Evolutionary conservation across 2,113 vertebrate genomes (phyloP).

Genomic region (Gallinago media): DNA sequence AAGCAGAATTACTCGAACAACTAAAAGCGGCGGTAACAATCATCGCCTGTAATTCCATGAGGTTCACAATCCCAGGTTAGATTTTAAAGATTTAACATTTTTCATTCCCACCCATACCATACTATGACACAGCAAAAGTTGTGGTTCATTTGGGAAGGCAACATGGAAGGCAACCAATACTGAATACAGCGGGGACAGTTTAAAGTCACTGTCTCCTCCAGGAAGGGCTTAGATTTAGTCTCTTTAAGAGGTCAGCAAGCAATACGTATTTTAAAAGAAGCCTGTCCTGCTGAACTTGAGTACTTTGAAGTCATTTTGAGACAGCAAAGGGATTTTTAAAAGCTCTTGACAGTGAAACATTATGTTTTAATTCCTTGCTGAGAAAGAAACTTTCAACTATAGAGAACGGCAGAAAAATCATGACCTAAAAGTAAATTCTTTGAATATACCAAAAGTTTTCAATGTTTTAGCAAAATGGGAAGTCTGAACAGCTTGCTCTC

Average conservation of each 20-base stretch:
- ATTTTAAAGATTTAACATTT: neutral
- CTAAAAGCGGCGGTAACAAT: neutral
- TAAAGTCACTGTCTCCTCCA: neutral
- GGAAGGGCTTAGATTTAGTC: neutral
- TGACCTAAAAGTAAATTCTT: neutral
- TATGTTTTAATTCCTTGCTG: neutral
- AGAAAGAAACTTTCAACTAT: neutral
- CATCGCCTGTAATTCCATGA: neutral
- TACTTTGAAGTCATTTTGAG: neutral
- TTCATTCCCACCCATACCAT: neutral
- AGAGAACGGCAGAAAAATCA: neutral
- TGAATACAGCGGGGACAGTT: neutral
- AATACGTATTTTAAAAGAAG: neutral
- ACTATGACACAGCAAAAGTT: neutral
- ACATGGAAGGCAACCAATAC: fast-evolving
- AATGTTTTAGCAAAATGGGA: neutral
- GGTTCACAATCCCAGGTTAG: neutral
- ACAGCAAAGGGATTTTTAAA: neutral
- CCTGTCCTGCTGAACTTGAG: neutral
- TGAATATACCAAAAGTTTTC: neutral
- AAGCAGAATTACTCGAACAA: neutral
- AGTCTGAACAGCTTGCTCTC: neutral
- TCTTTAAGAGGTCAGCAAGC: neutral
- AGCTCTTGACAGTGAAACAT: neutral
- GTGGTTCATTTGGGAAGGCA: neutral